Conservation (phyloP, 2,888 invertebrate genomes). For the Adineta ricciae region DNA sequence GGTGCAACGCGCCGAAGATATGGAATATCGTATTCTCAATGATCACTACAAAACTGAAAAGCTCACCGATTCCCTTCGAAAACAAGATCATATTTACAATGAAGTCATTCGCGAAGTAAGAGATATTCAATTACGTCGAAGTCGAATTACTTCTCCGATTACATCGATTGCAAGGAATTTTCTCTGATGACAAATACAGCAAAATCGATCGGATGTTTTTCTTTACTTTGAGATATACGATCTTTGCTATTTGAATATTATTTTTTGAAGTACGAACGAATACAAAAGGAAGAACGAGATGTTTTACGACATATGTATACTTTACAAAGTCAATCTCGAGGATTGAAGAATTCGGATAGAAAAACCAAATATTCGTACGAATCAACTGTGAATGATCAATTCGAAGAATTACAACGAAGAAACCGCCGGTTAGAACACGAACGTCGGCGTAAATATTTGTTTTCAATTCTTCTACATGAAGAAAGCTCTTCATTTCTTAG, state of each 20-base stretch:
- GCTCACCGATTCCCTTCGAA: not conserved
- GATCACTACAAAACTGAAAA: not conserved
- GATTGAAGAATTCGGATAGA: not conserved
- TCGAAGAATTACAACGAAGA: not conserved
- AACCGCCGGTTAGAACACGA: not conserved
- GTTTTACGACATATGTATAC: slow-evolving; percentile 26
- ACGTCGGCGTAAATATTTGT: not conserved
- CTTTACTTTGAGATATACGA: not conserved
- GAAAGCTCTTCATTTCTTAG: not conserved
- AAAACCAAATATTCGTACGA: too few species aligned
- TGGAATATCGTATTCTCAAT: not conserved
- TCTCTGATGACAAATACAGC: not conserved
- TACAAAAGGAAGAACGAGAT: slow-evolving; percentile 25
- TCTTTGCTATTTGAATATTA: not conserved
- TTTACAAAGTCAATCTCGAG: not conserved
- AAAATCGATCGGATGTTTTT: not conserved
- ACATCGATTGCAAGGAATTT: too few species aligned
- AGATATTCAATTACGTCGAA: not conserved
- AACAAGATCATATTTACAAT: not conserved
- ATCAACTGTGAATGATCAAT: not conserved
- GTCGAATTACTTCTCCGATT: not conserved
- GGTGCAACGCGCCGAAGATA: not conserved
- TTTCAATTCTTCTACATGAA: not conserved
- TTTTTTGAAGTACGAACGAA: slow-evolving; percentile 20
- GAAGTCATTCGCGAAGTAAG: not conserved